Evolutionary conservation across 2,797 vertebrate species (phyloP).

Genomic region (Phrynocephalus guinanensis): DNA sequence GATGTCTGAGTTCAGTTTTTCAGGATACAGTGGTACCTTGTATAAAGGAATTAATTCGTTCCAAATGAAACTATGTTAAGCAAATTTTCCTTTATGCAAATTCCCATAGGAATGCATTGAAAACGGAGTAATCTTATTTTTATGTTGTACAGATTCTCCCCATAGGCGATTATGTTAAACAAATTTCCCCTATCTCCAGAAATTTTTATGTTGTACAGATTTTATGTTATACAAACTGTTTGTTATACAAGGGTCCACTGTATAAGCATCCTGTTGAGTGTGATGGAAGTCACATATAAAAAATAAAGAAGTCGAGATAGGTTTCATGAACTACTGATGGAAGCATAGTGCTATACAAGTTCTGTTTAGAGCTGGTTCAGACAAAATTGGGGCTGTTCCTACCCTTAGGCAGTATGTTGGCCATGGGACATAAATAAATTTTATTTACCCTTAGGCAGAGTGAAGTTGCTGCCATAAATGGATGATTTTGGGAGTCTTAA

Average conservation of each 20-base stretch:
- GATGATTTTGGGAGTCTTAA: neutral
- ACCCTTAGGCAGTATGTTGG: neutral
- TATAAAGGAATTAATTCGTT: too few species aligned
- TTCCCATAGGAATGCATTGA: too few species aligned
- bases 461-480: neutral
- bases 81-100: too few species aligned
- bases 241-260: too few species aligned
- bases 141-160: too few species aligned
- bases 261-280: slow-evolving; percentile 9
- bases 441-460: neutral
- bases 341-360: neutral
- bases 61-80: too few species aligned
- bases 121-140: too few species aligned
- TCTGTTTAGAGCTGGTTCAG: neutral
- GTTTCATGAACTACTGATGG: neutral
- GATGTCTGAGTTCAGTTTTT: slow-evolving; percentile 24
- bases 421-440: too few species aligned
- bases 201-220: too few species aligned
- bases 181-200: too few species aligned
- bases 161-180: too few species aligned
- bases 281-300: neutral
- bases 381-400: neutral
- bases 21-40: neutral
- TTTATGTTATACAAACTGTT: too few species aligned
- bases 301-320: neutral